phyloP scores from a whole-genome alignment of 2,888 invertebrate genomes.

The Pollenia griseotomentosa region DNA sequence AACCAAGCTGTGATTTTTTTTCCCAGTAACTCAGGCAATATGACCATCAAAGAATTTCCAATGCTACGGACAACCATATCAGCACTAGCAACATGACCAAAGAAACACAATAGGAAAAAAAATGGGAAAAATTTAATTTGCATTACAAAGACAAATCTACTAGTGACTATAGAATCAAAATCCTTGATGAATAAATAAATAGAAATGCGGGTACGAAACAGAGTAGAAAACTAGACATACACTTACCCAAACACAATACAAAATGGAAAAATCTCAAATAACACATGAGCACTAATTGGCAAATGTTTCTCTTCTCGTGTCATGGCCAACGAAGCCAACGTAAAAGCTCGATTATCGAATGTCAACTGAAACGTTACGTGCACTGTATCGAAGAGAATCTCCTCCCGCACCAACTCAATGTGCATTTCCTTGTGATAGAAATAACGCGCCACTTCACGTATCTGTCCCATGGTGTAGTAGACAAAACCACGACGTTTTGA shows the following conservation, averaged over 20 bases:
- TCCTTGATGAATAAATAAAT: constrained; percentile 12
- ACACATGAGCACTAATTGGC: constrained; percentile 93
- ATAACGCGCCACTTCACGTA: constrained; percentile 94
- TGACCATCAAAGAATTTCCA: constrained; percentile 95
- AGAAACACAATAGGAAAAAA: constrained; percentile 2
- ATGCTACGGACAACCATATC: constrained; percentile 95
- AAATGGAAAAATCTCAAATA: constrained; percentile 99
- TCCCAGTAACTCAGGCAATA: constrained; percentile 93
- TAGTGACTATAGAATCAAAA: background rate
- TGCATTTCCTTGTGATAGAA: constrained; percentile 98
- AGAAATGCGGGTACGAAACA: background rate
- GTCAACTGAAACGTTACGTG: constrained; percentile 97
- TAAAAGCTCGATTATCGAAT: constrained; percentile 97
- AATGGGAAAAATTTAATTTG: constrained; percentile 10
- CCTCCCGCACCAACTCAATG: constrained; percentile 94
- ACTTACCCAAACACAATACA: constrained; percentile 97
- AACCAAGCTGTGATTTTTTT: constrained; percentile 97
- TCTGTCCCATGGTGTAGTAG: constrained; percentile 98
- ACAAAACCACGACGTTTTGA: constrained; percentile 97
- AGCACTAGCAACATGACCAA: constrained; percentile 85
- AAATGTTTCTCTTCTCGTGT: constrained; percentile 94
- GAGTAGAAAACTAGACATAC: too few species aligned
- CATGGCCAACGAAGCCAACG: constrained; percentile 92
- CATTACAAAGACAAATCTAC: constrained; percentile 20
- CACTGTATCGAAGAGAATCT: constrained; percentile 94